Base-by-base conservation (phyloP, 2,113 vertebrate genomes). In the Baryphthengus martii region DNA sequence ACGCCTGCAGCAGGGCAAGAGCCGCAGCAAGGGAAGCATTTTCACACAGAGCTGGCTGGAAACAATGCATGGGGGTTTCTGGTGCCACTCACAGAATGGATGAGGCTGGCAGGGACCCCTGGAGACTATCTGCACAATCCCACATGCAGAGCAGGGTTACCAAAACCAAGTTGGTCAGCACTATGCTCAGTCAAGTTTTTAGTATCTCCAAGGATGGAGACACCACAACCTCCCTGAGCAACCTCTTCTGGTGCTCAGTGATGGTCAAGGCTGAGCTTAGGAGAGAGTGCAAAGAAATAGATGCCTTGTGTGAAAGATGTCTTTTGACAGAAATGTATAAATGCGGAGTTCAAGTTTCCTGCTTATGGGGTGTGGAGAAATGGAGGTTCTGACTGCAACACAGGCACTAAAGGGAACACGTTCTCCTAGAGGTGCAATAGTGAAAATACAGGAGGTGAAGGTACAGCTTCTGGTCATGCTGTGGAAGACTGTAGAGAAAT, bases 111-210 rank as follows among this genome's bases (percentile, higher is more conserved):
- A 75, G 49, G 20, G 42, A 75, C 49, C 24, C 44, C 37, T 31
- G 42, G 49, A 63, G 24, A 35, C 25, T 10, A 2, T 14, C 49
- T 56, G 11, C 50, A 47, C 42, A 31, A 21, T 8, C 3, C 3
- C 23, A 35, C 39, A 19, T 33, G 33, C 40, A 33, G 13, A 33
- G 23, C 40, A 85, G 73, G 3, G 14, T 20, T 66, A 83, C 23
- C 0, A 0, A 35, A n/a, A 80, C 7, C 0, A 0, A n/a, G 24
- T 28, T 59, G 26, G 45, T 63, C 23, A 40, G n/a, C 11, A 31
- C 13, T 4, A 2, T 53, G 45, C 40, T 21, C 21, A 18, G 12
- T 44, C 29, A 28, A 47, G 24, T 28, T 67, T 61, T 72, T 8
- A 74, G 2, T 33, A 21, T 39, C 62, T 63, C 45, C 58, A n/a